Evolutionary conservation across 2,797 vertebrate genomes (phyloP).

Genomic region (Tokudaia tokunoshimensis): DNA sequence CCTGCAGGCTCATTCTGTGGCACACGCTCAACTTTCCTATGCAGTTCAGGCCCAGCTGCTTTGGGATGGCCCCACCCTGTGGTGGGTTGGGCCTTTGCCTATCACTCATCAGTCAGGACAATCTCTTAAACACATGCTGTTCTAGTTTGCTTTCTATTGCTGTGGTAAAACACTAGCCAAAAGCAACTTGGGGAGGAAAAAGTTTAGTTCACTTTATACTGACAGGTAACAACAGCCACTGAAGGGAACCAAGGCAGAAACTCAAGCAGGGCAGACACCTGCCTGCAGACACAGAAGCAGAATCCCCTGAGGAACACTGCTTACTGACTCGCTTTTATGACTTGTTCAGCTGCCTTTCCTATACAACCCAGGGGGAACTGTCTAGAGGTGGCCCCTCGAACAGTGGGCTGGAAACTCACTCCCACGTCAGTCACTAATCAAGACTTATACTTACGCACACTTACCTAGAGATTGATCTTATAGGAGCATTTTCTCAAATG

Average conservation of each 20-base stretch:
- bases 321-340: not conserved
- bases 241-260: not conserved
- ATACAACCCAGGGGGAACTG: not conserved
- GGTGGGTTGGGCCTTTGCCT: not conserved
- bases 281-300: not conserved
- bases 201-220: not conserved
- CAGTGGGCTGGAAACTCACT: not conserved
- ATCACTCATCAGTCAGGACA: not conserved
- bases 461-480: not conserved
- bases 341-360: not conserved
- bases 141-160: not conserved
- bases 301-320: no score
- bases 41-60: not conserved
- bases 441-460: not conserved
- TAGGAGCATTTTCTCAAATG: not conserved
- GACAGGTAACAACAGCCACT: not conserved
- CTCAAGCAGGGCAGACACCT: not conserved
- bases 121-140: not conserved
- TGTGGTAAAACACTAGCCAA: not conserved
- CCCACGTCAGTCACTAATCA: not conserved
- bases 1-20: not conserved
- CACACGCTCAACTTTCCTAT: not conserved
- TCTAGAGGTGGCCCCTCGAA: not conserved
- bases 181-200: not conserved
- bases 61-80: not conserved